These are phyloP conservation scores for Diacarnus erythraeanus DNA, from an alignment of 37 sponge, comb jelly and placozoan genomes.

Conservation along the genomic window DNA sequence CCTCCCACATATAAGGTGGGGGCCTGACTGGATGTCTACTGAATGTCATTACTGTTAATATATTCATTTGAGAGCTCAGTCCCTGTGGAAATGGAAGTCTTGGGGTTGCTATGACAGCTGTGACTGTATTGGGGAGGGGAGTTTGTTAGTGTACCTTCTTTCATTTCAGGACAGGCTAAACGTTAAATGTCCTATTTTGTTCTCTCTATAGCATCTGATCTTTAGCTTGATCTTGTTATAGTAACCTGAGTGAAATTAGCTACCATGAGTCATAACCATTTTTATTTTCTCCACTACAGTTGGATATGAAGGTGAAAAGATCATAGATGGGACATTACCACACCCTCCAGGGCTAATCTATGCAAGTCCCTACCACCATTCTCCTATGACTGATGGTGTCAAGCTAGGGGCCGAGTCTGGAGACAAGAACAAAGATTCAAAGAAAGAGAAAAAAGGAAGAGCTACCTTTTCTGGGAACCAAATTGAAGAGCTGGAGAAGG, in stretches of 20 bases:
- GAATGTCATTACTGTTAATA: neutral
- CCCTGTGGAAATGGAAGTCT: too few species aligned
- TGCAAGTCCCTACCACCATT: neutral
- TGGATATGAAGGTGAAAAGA: slow-evolving; percentile 45
- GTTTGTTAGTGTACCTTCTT: neutral
- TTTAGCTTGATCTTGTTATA: too few species aligned
- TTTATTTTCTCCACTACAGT: too few species aligned
- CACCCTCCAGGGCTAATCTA: slow-evolving; percentile 57
- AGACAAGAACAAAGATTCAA: slow-evolving; percentile 32
- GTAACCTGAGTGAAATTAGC: too few species aligned
- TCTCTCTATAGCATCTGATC: too few species aligned
- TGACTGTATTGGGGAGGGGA: too few species aligned
- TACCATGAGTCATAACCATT: too few species aligned
- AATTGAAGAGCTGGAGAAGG: slow-evolving; percentile 83
- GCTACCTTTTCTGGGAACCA: slow-evolving; percentile 78
- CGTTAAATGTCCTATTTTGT: too few species aligned
- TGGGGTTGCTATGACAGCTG: too few species aligned
- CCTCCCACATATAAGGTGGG: neutral
- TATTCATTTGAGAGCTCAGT: neutral
- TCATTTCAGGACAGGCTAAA: too few species aligned
- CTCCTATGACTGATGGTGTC: neutral
- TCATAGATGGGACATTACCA: neutral
- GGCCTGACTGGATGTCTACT: neutral
- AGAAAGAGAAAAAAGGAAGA: slow-evolving; percentile 67
- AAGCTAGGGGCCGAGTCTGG: neutral